phyloP scores from a whole-genome alignment of 2,888 invertebrate genomes.

The Chloroclysta siterata region DNA sequence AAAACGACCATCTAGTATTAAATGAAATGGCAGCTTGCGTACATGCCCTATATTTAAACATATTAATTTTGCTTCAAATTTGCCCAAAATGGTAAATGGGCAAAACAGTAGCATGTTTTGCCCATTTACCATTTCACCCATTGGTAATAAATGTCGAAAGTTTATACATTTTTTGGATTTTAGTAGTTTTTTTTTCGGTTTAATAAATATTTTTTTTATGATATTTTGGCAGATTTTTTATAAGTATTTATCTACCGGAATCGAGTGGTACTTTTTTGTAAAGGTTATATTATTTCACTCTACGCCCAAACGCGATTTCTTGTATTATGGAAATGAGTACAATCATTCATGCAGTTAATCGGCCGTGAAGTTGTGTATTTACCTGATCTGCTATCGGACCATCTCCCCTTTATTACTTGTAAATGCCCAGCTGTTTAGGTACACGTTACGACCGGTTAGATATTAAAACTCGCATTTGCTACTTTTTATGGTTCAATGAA shows the following conservation, averaged over 20 bases:
- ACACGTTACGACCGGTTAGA: conserved; percentile 22
- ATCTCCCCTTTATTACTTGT: conserved; percentile 31
- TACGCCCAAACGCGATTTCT: conserved; percentile 36
- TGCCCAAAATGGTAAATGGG: too few species aligned
- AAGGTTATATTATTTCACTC: conserved; percentile 1
- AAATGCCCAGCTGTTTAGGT: conserved; percentile 27
- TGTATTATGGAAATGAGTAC: conserved; percentile 43
- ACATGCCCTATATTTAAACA: too few species aligned
- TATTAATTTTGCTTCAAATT: too few species aligned
- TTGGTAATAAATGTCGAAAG: too few species aligned
- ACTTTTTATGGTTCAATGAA: conserved; percentile 26
- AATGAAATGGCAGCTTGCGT: neutral
- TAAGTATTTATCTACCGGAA: too few species aligned
- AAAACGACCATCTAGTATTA: neutral
- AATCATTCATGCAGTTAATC: conserved; percentile 44
- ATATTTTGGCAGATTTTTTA: too few species aligned
- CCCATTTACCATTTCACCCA: too few species aligned
- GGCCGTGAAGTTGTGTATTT: conserved; percentile 42
- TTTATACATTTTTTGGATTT: too few species aligned
- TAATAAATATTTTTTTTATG: too few species aligned
- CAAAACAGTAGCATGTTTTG: too few species aligned
- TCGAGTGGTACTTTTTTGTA: conserved; percentile 2
- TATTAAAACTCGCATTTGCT: conserved; percentile 20
- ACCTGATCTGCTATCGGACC: conserved; percentile 32
- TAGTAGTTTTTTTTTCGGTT: too few species aligned